Base-by-base conservation (phyloP, 2,888 invertebrate genomes). In the Leptinotarsa peninsularis region DNA sequence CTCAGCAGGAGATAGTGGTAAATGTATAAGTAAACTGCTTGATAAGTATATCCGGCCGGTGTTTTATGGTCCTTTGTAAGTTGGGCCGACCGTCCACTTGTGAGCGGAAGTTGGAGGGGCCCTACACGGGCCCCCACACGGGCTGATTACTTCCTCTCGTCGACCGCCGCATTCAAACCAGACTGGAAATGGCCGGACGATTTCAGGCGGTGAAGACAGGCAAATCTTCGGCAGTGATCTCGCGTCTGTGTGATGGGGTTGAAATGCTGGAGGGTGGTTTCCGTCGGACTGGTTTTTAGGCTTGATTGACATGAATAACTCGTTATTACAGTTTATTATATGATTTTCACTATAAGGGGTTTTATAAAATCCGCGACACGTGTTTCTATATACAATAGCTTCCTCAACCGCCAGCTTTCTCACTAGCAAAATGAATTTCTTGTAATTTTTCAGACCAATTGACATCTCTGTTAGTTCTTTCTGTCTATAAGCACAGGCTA, bases 21-120 rank as follows among this genome's bases (percentile, higher is more conserved):
- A 72, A 72, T 73, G 75, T 76, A 74, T 80, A 81, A 77, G 80
- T 77, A 79, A 79, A 80, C 79, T 78, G 77, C 77, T 78, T 80
- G 80, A 81, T 79, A 80, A 81, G 78, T 82, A 79, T 81, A 82
- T 83, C 83, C 82, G 82, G 83, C 73, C 70, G 76, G 76, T 83
- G 82, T 83, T 84, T 84, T 83, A 83, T 83, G 78, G 80, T 79
- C 81, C 81, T 82, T 83, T 81, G 83, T 81, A 80, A 80, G 76
- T 70, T 76, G 77, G 80, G 79, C 82, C 82, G 84, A 83, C 58
- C 76, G 74, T 79, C 79, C 79, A 79, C 80, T 79, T 78, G 79
- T 77, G 79, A 77, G 82, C 83, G 84, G 85, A 85, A 83, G 82
- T 81, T 79, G 77, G 75, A 81, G 77, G 78, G 73, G 79, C 84